Conservation (phyloP, 2,888 invertebrate genomes). For the Villa cingulata region DNA sequence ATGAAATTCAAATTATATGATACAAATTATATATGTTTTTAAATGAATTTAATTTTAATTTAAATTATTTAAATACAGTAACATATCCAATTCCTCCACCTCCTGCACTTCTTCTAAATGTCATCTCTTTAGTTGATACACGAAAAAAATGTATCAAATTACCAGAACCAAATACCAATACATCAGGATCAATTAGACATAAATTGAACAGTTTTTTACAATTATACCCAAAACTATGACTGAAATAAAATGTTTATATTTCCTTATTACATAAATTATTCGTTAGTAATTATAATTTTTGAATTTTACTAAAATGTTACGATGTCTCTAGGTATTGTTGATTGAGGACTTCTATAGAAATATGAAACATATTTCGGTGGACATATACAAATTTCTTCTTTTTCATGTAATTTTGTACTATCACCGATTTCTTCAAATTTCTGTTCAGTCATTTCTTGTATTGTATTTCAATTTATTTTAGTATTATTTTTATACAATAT, state of each 20-base stretch:
- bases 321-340: slow-evolving; percentile 3
- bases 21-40: background rate
- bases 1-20: slow-evolving; percentile 14
- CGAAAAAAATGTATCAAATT: slow-evolving; percentile 67
- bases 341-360: background rate
- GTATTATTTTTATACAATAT: too few relatives aligned
- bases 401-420: background rate
- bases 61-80: slow-evolving; percentile 41
- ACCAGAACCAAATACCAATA: slow-evolving; percentile 67
- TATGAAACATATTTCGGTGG: background rate
- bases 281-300: too few relatives aligned
- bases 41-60: too few relatives aligned
- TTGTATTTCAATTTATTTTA: too few relatives aligned
- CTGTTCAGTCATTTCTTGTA: too few relatives aligned
- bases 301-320: slow-evolving; percentile 30
- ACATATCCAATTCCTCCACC: slow-evolving; percentile 74
- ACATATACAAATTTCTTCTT: background rate
- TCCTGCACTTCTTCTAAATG: slow-evolving; percentile 57
- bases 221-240: slow-evolving; percentile 78
- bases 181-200: slow-evolving; percentile 57
- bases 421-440: background rate
- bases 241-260: slow-evolving; percentile 26
- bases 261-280: slow-evolving; percentile 35
- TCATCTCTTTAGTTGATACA: slow-evolving; percentile 47
- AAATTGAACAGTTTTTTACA: slow-evolving; percentile 69